Evolutionary conservation across 2,888 invertebrate genomes (phyloP).

Genomic region (Cheilosia vernalis): DNA sequence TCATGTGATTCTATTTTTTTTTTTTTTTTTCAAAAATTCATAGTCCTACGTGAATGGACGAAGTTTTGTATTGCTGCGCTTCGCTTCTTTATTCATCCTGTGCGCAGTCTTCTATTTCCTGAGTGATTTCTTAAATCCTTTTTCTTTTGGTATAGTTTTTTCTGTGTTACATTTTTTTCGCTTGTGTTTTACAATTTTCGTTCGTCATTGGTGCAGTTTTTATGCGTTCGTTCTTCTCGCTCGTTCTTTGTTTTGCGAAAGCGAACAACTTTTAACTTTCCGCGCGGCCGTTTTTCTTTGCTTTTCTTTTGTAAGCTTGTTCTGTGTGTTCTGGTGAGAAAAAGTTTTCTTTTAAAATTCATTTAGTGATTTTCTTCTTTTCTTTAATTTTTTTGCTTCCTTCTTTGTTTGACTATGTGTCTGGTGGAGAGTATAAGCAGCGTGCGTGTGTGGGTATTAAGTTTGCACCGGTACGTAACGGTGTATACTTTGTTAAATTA

Average conservation of each 20-base stretch:
- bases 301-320: constrained; percentile 18
- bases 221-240: neutral
- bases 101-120: constrained; percentile 38
- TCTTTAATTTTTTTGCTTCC: no score
- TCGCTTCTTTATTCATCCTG: constrained; percentile 57
- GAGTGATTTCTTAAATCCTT: constrained; percentile 63
- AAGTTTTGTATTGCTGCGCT: constrained; percentile 57
- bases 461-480: constrained; percentile 56
- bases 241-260: constrained; percentile 52
- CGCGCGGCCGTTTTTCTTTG: constrained; percentile 26
- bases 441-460: constrained; percentile 38
- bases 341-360: constrained; percentile 74
- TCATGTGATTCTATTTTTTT: constrained; percentile 48
- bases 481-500: constrained; percentile 71
- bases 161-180: constrained; percentile 10
- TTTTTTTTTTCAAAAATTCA: constrained; percentile 38
- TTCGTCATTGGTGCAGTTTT: constrained; percentile 38
- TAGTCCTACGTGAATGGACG: constrained; percentile 57
- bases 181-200: constrained; percentile 12
- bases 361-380: constrained; percentile 49
- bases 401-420: constrained; percentile 40
- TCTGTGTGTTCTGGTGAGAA: constrained; percentile 14
- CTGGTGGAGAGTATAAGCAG: neutral
- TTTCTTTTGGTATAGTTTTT: constrained; percentile 1
- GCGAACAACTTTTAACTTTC: constrained; percentile 63